Evolutionary conservation across 2,888 invertebrate species (phyloP).

Genomic region (Papilio gigon): DNA sequence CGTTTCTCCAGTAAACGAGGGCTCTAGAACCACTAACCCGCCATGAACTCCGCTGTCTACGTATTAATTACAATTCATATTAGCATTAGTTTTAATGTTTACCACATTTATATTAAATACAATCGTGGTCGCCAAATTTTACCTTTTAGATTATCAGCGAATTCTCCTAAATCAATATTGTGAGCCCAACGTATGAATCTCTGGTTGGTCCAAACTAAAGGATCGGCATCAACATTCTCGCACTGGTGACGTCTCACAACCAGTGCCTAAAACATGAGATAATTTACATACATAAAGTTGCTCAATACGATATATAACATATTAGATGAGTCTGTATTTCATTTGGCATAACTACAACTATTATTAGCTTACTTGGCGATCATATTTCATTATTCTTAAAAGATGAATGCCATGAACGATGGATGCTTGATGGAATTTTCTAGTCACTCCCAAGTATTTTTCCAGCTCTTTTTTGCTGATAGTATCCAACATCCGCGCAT

Average conservation of each 20-base stretch:
- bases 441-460: constrained; percentile 94
- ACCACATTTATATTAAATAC: neutral
- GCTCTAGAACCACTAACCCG: constrained; percentile 95
- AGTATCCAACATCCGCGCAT: constrained; percentile 95
- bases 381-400: constrained; percentile 94
- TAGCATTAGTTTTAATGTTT: neutral
- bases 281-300: neutral
- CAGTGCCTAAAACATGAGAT: constrained; percentile 84
- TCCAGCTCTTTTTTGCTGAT: constrained; percentile 97
- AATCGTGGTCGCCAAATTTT: constrained; percentile 36
- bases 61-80: constrained; percentile 1
- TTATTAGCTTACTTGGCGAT: constrained; percentile 86
- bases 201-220: constrained; percentile 97
- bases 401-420: constrained; percentile 97
- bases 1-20: constrained; percentile 96
- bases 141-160: constrained; percentile 96
- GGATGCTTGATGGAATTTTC: constrained; percentile 97
- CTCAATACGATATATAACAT: neutral
- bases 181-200: constrained; percentile 96
- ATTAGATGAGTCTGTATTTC: neutral
- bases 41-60: constrained; percentile 97
- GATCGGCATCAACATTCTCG: constrained; percentile 94
- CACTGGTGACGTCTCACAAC: constrained; percentile 94
- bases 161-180: constrained; percentile 96
- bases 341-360: neutral